Percentiles rank a stretch among this genome's conserved stretches.
phyloP scores from a whole-genome alignment of 1,140 invertebrate genomes.

The Elymnias hypermnestra region DNA sequence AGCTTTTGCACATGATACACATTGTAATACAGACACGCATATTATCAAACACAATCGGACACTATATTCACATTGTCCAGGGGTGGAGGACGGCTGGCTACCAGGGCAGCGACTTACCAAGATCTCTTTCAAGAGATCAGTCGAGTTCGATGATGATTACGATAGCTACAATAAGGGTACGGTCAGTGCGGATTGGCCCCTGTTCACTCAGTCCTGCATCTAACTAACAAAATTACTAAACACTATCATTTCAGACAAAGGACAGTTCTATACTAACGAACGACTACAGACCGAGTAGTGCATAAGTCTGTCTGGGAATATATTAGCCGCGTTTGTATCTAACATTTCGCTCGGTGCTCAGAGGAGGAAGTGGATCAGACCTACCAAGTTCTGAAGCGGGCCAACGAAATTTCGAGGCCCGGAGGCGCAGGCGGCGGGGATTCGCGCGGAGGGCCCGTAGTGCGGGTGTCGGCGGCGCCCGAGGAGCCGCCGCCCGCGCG shows the following conservation, averaged over 20 bases:
- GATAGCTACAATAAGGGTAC: constrained; percentile 71
- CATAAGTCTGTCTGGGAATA: background rate
- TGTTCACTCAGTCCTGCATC: constrained; percentile 33
- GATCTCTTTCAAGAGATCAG: constrained; percentile 70
- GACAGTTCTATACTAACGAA: constrained; percentile 38
- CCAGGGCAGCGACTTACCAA: constrained; percentile 72
- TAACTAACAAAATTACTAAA: constrained; percentile 16
- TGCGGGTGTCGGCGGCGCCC: constrained; percentile 67
- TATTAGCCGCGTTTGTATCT: constrained; percentile 22
- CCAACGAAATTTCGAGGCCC: constrained; percentile 86
- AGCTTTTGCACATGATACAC: constrained; percentile 3
- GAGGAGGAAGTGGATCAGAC: constrained; percentile 89
- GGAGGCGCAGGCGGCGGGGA: constrained; percentile 34
- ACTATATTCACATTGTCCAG: constrained; percentile 60
- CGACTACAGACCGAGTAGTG: background rate
- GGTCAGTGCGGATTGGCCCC: constrained; percentile 54
- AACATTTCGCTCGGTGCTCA: constrained; percentile 67
- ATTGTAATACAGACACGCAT: constrained; percentile 16
- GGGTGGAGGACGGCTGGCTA: constrained; percentile 67
- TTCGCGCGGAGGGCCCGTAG: constrained; percentile 67
- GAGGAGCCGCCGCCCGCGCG: constrained; percentile 58
- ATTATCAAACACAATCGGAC: constrained; percentile 24
- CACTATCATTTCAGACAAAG: constrained; percentile 20
- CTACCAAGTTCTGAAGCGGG: constrained; percentile 95
- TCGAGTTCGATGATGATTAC: constrained; percentile 73